Evolutionary conservation across 2,797 vertebrate genomes (phyloP).

Genomic region (Limosa lapponica): DNA sequence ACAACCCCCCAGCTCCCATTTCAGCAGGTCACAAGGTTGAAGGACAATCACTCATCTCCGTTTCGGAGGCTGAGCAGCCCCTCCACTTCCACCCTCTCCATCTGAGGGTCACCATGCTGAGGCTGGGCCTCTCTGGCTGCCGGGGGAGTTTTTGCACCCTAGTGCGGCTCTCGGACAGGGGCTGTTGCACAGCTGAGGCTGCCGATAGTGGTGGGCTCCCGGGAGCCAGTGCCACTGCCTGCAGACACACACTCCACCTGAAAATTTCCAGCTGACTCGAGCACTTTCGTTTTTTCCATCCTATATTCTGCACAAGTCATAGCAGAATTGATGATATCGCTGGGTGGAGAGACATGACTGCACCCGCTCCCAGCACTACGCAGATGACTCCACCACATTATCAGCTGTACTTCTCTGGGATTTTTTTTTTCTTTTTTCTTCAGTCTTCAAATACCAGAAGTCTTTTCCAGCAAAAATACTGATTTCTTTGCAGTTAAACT

Average conservation of each 20-base stretch:
- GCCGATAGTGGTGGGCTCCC: background rate
- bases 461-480: background rate
- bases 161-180: fast-evolving
- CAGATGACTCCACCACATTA: background rate
- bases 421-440: background rate
- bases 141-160: fast-evolving
- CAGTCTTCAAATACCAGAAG: background rate
- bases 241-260: background rate
- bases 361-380: background rate
- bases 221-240: fast-evolving
- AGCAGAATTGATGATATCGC: slow-evolving; percentile 1
- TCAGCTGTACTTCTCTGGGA: slow-evolving; percentile 3
- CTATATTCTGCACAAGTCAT: slow-evolving; percentile 43
- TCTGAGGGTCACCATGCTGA: fast-evolving
- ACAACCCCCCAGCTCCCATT: fast-evolving
- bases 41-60: background rate
- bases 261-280: background rate
- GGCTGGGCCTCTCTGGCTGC: background rate
- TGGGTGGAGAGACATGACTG: slow-evolving; percentile 14
- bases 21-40: background rate
- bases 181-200: fast-evolving
- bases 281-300: slow-evolving; percentile 24
- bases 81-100: background rate
- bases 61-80: background rate
- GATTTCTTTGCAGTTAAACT: background rate